These are phyloP conservation scores for Ornithorhynchus anatinus DNA, from an alignment of 2,113 vertebrate species.

Conservation along the genomic window DNA sequence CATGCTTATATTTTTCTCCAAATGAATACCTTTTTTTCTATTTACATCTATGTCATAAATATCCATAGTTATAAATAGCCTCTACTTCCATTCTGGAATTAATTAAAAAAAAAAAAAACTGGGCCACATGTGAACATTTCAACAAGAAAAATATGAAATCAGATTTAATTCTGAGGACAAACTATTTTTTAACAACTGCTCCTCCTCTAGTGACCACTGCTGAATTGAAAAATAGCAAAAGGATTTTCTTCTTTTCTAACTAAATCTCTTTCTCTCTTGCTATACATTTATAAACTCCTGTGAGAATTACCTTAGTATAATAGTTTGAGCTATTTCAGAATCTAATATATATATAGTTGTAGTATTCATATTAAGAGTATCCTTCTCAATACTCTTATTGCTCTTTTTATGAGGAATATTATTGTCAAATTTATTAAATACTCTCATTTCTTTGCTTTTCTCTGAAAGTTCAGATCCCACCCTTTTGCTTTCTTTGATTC, in stretches of 20 bases:
- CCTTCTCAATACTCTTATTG: constrained; percentile 20
- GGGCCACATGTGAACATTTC: constrained; percentile 37
- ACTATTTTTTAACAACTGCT: constrained; percentile 33
- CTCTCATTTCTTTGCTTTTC: constrained; percentile 43
- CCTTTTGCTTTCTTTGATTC: constrained; percentile 33
- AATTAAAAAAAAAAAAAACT: constrained; percentile 53
- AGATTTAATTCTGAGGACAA: constrained; percentile 27
- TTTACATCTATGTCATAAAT: constrained; percentile 51
- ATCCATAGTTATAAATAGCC: constrained; percentile 37
- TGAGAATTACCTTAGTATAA: constrained; percentile 59
- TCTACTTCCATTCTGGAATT: constrained; percentile 35
- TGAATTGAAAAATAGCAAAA: constrained; percentile 55
- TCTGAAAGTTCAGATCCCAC: constrained; percentile 34
- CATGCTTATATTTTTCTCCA: neutral
- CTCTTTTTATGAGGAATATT: constrained; percentile 36
- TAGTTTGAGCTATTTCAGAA: constrained; percentile 44
- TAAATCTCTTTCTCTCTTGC: constrained; percentile 36
- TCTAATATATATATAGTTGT: constrained; percentile 48
- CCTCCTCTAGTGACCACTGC: constrained; percentile 19
- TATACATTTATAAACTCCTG: constrained; percentile 54
- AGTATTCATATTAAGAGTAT: constrained; percentile 61
- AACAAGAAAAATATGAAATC: constrained; percentile 47
- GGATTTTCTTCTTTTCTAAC: constrained; percentile 46
- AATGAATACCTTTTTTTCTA: constrained; percentile 27
- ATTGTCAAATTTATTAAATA: constrained; percentile 32